phyloP scores from a whole-genome alignment of 2,797 vertebrate genomes.

The Chrysocyon brachyurus region DNA sequence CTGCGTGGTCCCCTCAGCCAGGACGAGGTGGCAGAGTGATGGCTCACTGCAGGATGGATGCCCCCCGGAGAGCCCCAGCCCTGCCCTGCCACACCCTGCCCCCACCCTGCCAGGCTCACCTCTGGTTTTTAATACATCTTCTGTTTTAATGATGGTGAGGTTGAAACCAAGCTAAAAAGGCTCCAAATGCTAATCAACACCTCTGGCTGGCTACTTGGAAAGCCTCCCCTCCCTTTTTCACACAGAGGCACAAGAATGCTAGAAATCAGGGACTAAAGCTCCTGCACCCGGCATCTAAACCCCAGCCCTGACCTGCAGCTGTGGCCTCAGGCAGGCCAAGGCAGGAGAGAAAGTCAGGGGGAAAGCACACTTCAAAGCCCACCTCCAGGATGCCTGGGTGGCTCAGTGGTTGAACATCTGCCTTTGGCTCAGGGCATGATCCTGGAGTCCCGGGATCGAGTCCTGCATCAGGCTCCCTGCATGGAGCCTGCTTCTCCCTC shows the following conservation, averaged over 20 bases:
- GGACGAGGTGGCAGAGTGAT: fast-evolving
- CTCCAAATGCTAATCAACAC: background rate
- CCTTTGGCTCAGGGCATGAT: too few species aligned
- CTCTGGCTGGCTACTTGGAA: background rate
- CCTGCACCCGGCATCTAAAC: background rate
- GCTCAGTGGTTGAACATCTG: too few species aligned
- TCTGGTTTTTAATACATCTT: background rate
- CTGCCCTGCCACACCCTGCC: too few species aligned
- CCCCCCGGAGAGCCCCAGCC: background rate
- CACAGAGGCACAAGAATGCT: background rate
- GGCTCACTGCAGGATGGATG: fast-evolving
- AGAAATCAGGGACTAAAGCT: too few species aligned
- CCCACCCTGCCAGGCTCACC: background rate
- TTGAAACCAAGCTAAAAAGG: background rate
- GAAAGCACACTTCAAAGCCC: background rate
- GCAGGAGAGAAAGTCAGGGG: too few species aligned
- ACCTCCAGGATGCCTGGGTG: too few species aligned
- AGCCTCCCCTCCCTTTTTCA: background rate
- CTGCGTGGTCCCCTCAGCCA: background rate
- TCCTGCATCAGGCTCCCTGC: fast-evolving
- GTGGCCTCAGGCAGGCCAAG: background rate
- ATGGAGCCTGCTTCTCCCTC: too few species aligned
- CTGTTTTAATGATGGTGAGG: background rate
- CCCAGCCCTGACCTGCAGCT: fast-evolving
- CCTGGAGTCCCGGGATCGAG: too few species aligned